Base-by-base conservation (phyloP, 2,888 invertebrate species). In the Dolichopus griseipennis region DNA sequence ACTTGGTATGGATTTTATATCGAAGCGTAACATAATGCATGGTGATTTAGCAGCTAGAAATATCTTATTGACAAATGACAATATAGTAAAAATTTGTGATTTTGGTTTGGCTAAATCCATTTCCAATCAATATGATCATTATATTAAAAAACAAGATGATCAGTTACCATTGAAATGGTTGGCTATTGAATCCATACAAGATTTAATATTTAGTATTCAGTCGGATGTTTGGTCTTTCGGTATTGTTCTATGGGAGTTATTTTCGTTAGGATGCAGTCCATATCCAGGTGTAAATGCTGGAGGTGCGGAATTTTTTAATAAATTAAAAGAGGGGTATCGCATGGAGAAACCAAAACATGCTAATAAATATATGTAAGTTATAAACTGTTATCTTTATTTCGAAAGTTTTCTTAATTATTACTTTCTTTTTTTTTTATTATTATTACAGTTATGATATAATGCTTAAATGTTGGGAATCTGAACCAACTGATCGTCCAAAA, bases 221-320 rank as follows among this genome's bases (percentile, higher is more conserved):
- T 96, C 95, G 0, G 97, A 97, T 78, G 91, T 96, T 70, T 97
- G 96, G 96, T 91, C 95, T 0, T 95, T 88, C 77, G 95, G 95
- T 5, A 90, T 95, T 69, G 92, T 94, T 1, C 78, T 95, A 1
- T 95, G 95, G 95, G 95, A 95, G 78, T 84, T 95, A 66, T 95
- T 95, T 78, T 91, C 93, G 0, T 81, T 95, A 12, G 92, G 92
- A 0, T 88, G 88, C 75, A 92, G 90, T 0, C 95, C 95, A 0
- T 95, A 95, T 80, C 93, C 94, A 0, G 52, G 92, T 68, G 88
- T 93, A 83, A 87, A 88, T 75, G 87, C 88, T 20, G 85, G 90
- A 90, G 73, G 85, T 85, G 70, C 84, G 91, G 66, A 90, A 88
- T 75, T 84, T 87, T 22, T 27, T 15, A 18, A 27, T 68, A 88